Base-by-base conservation (phyloP, 2,888 invertebrate species). In the Apotomis turbidana region DNA sequence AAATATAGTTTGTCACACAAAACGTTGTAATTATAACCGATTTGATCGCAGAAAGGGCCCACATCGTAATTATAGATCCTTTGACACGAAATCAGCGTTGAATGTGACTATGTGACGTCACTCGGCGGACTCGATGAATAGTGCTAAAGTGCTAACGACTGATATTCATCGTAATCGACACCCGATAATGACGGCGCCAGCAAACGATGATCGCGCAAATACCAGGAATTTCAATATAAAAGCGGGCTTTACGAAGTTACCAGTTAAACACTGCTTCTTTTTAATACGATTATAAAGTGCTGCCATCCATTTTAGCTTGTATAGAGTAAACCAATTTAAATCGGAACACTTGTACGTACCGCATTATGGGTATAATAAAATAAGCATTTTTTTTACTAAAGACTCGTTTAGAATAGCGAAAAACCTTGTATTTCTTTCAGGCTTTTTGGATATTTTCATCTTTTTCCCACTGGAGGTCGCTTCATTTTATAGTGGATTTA, bases 91-190 rank as follows among this genome's bases (percentile, higher is more conserved):
- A 66, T 69, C 64, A 66, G 64, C 9, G 64, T 55, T 60, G 46
- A 64, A 55, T 63, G 61, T 58, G 44, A 60, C 13, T 62, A 55
- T 62, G 62, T 62, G 71, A 72, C 59, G 58, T 64, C 64, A 73
- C 36, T n/a, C 44, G 27, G 36, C 52, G 55, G 51, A 9, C 44
- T 49, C 49, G 57, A 75, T 79, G 75, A 80, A 76, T 75, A 75
- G 71, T 75, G 69, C 68, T 78, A 77, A 82, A 80, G 71, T 79
- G 78, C 76, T 75, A 76, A 78, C 80, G 80, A 78, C 78, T 78
- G 79, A 79, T 78, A 77, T 83, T 78, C 79, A 74, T 74, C 75
- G 78, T 81, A 82, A 85, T 82, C 80, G 80, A 77, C 79, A 76
- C 77, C 76, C 74, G 79, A 80, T 82, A 83, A 82, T 81, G 79